Evolutionary conservation across 1,140 invertebrate species (phyloP), one percentile per base, ranked within the genome.

Genomic region (Maconellicoccus hirsutus): DNA sequence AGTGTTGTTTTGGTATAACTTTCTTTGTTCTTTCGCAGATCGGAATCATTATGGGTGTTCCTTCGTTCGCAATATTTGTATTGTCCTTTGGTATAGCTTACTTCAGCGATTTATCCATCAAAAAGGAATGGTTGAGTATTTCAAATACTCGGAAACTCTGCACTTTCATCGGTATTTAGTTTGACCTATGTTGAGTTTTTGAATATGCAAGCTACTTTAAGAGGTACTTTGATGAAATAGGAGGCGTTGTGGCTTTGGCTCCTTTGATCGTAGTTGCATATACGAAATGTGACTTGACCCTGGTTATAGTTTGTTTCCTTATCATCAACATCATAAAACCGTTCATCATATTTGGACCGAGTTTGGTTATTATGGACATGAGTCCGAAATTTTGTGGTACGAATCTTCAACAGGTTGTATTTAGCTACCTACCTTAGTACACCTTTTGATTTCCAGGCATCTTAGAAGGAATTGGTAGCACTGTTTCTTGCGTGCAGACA

Each of bases 311-410:
- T 4, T 66, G 61, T 66, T 23, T 10, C 4, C 1, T 26, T 25
- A 12, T 66, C 4, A 3, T 4, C 16, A 66, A 23, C 21, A 12
- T 33, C 12, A 25, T 26, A 4, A 25, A 4, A 10, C 3, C 10
- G 22, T 25, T 22, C 25, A 3, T 4, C 4, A 26, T 10, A 3
- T 66, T 66, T 19, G 61, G 61, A 25, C 1, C 25, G 1, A 2
- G 2, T 3, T 66, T 26, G 19, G 61, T 25, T 10, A 3, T 66
- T 10, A 16, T 66, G 21, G 61, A 66, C 22, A 23, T 66, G 61
- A 66, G 61, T 66, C 61, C 61, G 1, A 66, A 22, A 66, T 66
- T 66, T 66, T 66, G 61, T 25, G 61, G 61, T 66, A 66, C 2
- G 7, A n/a, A n/a, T n/a, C n/a, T n/a, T n/a, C n/a, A n/a, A n/a